Conservation (phyloP, 2,888 invertebrate species). For the Agrotis ipsilon region DNA sequence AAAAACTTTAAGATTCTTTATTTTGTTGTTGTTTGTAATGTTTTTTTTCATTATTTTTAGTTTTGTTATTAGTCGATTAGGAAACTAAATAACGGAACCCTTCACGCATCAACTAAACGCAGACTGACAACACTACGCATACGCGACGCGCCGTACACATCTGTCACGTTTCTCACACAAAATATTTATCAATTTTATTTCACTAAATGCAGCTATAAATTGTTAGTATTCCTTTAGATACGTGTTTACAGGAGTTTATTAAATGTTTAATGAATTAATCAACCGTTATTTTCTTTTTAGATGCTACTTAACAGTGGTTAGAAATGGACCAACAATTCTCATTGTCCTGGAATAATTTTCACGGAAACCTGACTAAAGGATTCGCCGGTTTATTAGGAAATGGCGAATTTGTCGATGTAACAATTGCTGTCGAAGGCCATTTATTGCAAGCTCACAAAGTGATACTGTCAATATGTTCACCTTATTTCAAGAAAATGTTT, state of each 20-base stretch:
- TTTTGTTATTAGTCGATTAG: constrained; percentile 16
- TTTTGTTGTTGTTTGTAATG: too few species aligned
- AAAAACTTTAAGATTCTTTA: neutral
- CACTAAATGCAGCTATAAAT: constrained; percentile 60
- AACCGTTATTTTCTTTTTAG: constrained; percentile 65
- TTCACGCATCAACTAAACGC: constrained; percentile 13
- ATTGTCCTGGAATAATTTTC: constrained; percentile 94
- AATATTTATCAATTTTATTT: constrained; percentile 71
- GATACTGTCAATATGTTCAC: constrained; percentile 93
- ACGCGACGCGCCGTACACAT: constrained; percentile 73
- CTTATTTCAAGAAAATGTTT: constrained; percentile 94
- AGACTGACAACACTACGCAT: constrained; percentile 57
- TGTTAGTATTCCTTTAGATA: constrained; percentile 58
- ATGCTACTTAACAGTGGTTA: constrained; percentile 81
- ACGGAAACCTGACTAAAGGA: constrained; percentile 93
- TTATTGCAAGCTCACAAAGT: constrained; percentile 93
- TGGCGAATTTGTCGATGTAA: constrained; percentile 92
- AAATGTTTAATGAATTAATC: constrained; percentile 25
- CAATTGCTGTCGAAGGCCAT: constrained; percentile 92
- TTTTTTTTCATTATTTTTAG: too few species aligned
- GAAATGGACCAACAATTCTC: constrained; percentile 93
- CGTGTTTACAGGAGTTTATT: neutral
- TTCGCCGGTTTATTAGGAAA: constrained; percentile 92
- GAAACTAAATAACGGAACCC: neutral
- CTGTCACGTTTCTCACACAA: constrained; percentile 73